These are phyloP conservation scores for Orchesella cincta DNA, from an alignment of 1,140 invertebrate genomes.

Conservation along the genomic window DNA sequence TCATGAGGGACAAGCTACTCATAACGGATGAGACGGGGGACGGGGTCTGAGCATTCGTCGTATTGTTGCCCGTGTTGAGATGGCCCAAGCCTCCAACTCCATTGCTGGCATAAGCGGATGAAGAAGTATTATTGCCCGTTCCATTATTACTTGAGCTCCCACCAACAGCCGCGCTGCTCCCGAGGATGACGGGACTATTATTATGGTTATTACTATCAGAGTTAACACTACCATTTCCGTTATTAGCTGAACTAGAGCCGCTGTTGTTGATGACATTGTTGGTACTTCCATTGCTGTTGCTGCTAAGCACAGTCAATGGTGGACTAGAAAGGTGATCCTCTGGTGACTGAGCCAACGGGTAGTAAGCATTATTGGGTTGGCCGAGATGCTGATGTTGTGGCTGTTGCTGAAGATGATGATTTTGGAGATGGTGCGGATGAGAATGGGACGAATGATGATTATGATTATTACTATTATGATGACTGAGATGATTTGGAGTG, in stretches of 20 bases:
- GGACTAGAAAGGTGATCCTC: slow-evolving; percentile 39
- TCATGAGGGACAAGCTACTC: slow-evolving; percentile 24
- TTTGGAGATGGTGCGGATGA: slow-evolving; percentile 21
- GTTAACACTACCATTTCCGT: slow-evolving; percentile 18
- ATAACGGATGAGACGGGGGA: slow-evolving; percentile 22
- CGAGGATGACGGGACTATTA: not conserved
- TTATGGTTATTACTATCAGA: slow-evolving; percentile 14
- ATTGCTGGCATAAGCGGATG: slow-evolving; percentile 10
- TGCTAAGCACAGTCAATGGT: slow-evolving; percentile 31
- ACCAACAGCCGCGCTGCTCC: not conserved
- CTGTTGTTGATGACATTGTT: not conserved
- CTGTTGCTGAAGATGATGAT: slow-evolving; percentile 34
- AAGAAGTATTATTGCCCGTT: slow-evolving; percentile 3
- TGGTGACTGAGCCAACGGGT: slow-evolving; percentile 11
- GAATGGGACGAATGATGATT: slow-evolving; percentile 10
- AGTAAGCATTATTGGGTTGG: slow-evolving; percentile 4
- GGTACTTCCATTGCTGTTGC: not conserved
- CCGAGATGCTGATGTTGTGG: slow-evolving; percentile 34
- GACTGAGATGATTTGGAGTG: slow-evolving; percentile 18
- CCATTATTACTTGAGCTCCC: not conserved
- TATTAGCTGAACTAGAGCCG: slow-evolving; percentile 21
- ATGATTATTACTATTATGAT: slow-evolving; percentile 27
- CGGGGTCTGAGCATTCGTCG: slow-evolving; percentile 16
- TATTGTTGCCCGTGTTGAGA: slow-evolving; percentile 2
- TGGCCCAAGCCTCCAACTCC: not conserved